These are phyloP conservation scores for Venustoraphidia nigricollis DNA, from an alignment of 2,888 invertebrate genomes.

Conservation along the genomic window DNA sequence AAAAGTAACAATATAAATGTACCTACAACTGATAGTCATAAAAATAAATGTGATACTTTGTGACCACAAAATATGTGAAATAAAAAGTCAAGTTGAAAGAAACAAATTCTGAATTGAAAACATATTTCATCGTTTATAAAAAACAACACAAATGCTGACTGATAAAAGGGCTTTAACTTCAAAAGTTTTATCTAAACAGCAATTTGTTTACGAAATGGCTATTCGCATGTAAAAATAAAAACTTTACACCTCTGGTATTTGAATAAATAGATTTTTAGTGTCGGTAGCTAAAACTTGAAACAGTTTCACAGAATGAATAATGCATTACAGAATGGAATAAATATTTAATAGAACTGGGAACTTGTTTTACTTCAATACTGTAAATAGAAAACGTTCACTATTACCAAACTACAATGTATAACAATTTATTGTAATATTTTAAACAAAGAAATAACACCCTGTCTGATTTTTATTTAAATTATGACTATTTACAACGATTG, in stretches of 20 bases:
- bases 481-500: too few relatives aligned
- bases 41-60: neutral
- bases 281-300: neutral
- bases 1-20: too few relatives aligned
- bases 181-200: slow-evolving; percentile 28
- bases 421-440: too few relatives aligned
- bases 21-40: too few relatives aligned
- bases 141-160: neutral
- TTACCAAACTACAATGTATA: too few relatives aligned
- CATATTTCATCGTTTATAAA: neutral
- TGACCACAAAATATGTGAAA: neutral
- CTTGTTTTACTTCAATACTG: too few relatives aligned
- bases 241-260: slow-evolving; percentile 22
- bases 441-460: too few relatives aligned
- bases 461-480: too few relatives aligned
- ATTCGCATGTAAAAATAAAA: slow-evolving; percentile 20
- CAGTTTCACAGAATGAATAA: neutral
- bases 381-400: too few relatives aligned
- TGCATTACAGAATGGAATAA: too few relatives aligned
- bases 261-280: neutral
- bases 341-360: too few relatives aligned
- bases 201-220: slow-evolving; percentile 31
- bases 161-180: slow-evolving; percentile 28
- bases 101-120: slow-evolving; percentile 1
- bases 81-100: neutral